These are phyloP conservation scores for Campaea margaritaria DNA, from an alignment of 2,888 invertebrate species.

Conservation along the genomic window DNA sequence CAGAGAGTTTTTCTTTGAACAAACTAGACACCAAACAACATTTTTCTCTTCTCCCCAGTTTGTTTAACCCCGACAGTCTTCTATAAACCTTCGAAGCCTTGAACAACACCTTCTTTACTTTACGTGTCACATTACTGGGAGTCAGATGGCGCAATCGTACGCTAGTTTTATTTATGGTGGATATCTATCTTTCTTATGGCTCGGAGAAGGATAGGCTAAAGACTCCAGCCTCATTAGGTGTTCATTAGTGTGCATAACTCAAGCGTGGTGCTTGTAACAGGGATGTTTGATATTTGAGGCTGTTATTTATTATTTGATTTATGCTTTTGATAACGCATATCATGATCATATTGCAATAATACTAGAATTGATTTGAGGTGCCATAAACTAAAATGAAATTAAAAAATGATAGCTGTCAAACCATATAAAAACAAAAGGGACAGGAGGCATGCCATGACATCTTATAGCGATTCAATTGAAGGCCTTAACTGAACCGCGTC, in stretches of 20 bases:
- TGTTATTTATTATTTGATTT: too few species aligned
- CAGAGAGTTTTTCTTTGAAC: background rate
- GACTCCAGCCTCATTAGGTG: slow-evolving; percentile 54
- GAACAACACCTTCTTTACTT: slow-evolving; percentile 12
- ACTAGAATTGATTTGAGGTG: too few species aligned
- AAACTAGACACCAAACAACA: background rate
- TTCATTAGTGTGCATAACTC: slow-evolving; percentile 54
- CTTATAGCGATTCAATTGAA: too few species aligned
- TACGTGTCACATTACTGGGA: slow-evolving; percentile 19
- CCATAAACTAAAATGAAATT: too few species aligned
- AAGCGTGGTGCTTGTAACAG: slow-evolving; percentile 22
- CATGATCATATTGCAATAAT: too few species aligned
- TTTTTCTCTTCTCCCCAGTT: background rate
- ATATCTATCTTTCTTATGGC: slow-evolving; percentile 26
- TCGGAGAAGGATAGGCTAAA: slow-evolving; percentile 4
- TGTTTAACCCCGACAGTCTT: slow-evolving; percentile 5
- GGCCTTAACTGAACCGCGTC: too few species aligned
- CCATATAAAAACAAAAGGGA: too few species aligned
- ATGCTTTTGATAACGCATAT: too few species aligned
- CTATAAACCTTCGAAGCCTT: slow-evolving; percentile 10
- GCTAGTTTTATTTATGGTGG: slow-evolving; percentile 24
- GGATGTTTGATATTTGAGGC: background rate
- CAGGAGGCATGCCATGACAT: too few species aligned
- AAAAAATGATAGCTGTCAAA: too few species aligned
- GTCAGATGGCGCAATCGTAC: slow-evolving; percentile 25